Conservation (phyloP, 2,797 vertebrate species). For the Onychomys leucogaster region DNA sequence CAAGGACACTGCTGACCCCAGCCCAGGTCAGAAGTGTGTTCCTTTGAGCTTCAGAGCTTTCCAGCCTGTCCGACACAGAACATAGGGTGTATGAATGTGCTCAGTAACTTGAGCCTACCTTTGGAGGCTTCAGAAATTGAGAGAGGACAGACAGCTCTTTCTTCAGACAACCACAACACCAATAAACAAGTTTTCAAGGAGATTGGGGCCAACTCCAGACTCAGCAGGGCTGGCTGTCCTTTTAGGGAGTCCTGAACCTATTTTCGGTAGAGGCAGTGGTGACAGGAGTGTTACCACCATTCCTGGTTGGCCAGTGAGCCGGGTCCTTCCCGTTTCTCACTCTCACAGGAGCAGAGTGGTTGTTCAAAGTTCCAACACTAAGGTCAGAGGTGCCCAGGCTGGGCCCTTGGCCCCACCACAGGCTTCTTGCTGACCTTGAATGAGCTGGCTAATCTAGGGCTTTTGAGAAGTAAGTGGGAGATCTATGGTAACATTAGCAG, state of each 20-base stretch:
- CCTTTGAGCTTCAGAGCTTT: background rate
- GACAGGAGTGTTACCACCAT: background rate
- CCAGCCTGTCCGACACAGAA: background rate
- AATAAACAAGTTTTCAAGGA: slow-evolving; percentile 83
- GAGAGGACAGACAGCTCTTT: slow-evolving; percentile 83
- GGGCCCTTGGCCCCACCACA: background rate
- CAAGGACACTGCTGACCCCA: slow-evolving; percentile 73
- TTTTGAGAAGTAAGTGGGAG: background rate
- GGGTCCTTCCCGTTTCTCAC: background rate
- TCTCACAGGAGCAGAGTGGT: background rate
- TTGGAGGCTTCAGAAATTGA: slow-evolving; percentile 67
- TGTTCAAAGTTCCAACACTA: background rate
- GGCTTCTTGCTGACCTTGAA: background rate
- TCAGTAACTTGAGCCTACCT: slow-evolving; percentile 74
- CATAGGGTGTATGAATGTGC: slow-evolving; percentile 68
- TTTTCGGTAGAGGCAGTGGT: background rate
- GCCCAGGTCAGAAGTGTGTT: slow-evolving; percentile 63
- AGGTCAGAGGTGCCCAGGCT: background rate
- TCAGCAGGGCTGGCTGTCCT: slow-evolving; percentile 50
- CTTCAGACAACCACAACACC: slow-evolving; percentile 75
- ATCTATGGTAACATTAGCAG: background rate
- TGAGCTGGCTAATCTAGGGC: background rate
- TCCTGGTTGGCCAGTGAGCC: background rate
- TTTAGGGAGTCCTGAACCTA: background rate
- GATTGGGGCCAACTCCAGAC: slow-evolving; percentile 65